Evolutionary conservation across 2,797 vertebrate species (phyloP), one percentile per base, ranked within the genome.

Genomic region (Sebastes vulpes): DNA sequence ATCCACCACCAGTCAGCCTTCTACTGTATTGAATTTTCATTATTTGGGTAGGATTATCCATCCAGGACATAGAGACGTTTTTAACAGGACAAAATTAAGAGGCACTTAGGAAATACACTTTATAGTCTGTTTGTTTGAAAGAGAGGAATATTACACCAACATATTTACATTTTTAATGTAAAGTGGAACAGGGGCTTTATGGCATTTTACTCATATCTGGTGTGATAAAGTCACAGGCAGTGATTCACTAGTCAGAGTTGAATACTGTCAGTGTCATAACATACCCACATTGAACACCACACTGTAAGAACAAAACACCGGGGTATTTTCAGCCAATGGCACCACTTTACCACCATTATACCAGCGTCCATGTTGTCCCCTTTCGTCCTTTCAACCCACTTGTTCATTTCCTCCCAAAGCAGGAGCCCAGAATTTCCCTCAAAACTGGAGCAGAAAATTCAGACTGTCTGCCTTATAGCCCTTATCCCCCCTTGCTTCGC

Each of bases 361-460:
- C 26, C 57, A 50, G 29, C 3, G 4, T 73, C 58, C 50, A 29
- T 68, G 31, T 52, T 77, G 68, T 77, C 77, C 82, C 81, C 58
- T 82, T 87, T 88, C 28, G 31, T 89, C 79, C 81, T 83, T 84
- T 90, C 58, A 83, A 89, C 84, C 82, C 57, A 67, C 75, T 87
- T 77, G 77, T 92, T 83, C 79, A 66, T 85, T 89, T 81, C 83
- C 82, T 86, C 72, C 80, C 46, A 81, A 79, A 88, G 79, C 77
- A 81, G 79, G 50, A 72, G 79, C 71, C 50, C 70, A 90, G 73
- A 87, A 87, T 82, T 79, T 77, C 61, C 60, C 67, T 84, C 56
- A 87, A 93, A 93, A 93, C 85, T 95, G 81, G 92, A 93, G 90
- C 88, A 90, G 84, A 93, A 94, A 89, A 91, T 92, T 75, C 54